A percentile compares a stretch with the other conserved stretches of the same genome.
Evolutionary conservation across 2,888 invertebrate genomes (phyloP).

Genomic region (Scrobipalpa costella): DNA sequence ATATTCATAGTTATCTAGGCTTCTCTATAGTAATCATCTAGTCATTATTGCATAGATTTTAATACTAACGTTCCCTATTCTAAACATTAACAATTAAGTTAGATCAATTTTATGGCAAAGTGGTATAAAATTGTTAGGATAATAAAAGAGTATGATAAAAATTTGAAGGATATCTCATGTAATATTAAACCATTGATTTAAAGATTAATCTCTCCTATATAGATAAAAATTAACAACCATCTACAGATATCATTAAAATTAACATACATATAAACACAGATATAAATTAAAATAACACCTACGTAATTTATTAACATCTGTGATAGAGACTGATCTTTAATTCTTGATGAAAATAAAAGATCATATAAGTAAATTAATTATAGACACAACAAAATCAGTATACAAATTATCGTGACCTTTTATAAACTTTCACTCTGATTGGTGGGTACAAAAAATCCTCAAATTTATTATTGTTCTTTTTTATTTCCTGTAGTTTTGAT

Average conservation of each 20-base stretch:
- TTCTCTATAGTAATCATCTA: conserved; percentile 7
- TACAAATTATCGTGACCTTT: background rate
- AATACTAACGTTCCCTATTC: background rate
- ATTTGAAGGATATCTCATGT: background rate
- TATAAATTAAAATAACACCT: too few species aligned
- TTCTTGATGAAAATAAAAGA: too few species aligned
- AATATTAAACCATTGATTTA: too few species aligned
- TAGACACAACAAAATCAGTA: too few species aligned
- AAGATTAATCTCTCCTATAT: background rate
- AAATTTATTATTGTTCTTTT: background rate
- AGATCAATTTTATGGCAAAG: conserved; percentile 4
- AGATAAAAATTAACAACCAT: too few species aligned
- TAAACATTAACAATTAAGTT: background rate
- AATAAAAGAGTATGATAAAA: background rate
- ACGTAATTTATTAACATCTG: too few species aligned
- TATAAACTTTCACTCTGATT: background rate
- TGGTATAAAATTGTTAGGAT: background rate
- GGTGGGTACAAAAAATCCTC: background rate
- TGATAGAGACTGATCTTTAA: too few species aligned
- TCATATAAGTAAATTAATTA: too few species aligned
- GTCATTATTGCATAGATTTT: background rate
- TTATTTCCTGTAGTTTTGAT: background rate
- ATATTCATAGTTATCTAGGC: conserved; percentile 31
- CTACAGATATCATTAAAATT: too few species aligned
- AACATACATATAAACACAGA: too few species aligned